These are phyloP conservation scores for Chrysopilus asiliformis DNA, from an alignment of 2,888 invertebrate genomes.

Conservation along the genomic window DNA sequence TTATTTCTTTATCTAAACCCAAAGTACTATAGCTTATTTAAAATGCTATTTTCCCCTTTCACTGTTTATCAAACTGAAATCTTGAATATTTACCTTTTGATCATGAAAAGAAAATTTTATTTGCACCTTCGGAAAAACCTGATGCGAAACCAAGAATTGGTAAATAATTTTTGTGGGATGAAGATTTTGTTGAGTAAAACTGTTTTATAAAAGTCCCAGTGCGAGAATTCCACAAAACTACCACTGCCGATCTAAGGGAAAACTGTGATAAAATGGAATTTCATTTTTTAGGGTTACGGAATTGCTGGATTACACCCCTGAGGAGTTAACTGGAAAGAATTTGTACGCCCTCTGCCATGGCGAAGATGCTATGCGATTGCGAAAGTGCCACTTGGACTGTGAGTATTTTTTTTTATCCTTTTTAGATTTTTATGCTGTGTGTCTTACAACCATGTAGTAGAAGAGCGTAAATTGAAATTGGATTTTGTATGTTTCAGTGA, in stretches of 20 bases:
- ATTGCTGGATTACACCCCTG: slow-evolving; percentile 81
- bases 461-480: slow-evolving; percentile 7
- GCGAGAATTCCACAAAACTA: too few relatives aligned
- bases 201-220: slow-evolving; percentile 5
- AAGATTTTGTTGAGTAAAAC: not conserved
- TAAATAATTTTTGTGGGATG: not conserved
- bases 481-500: slow-evolving; percentile 51
- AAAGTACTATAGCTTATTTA: too few relatives aligned
- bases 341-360: slow-evolving; percentile 91
- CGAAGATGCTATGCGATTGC: slow-evolving; percentile 84
- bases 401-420: slow-evolving; percentile 40
- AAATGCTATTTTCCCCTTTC: slow-evolving; percentile 3
- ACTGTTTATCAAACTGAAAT: slow-evolving; percentile 9
- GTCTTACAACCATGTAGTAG: slow-evolving; percentile 4
- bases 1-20: too few relatives aligned
- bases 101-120: slow-evolving; percentile 1
- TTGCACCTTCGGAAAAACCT: not conserved
- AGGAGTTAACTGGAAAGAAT: slow-evolving; percentile 87
- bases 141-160: not conserved
- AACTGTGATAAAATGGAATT: too few relatives aligned
- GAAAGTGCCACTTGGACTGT: slow-evolving; percentile 93
- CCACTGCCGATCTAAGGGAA: too few relatives aligned
- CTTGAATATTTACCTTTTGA: slow-evolving; percentile 13
- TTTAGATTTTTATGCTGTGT: slow-evolving; percentile 10
- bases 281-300: slow-evolving; percentile 64